Evolutionary conservation across 1,140 invertebrate species (phyloP).

Genomic region (Zaprionus nigranus): DNA sequence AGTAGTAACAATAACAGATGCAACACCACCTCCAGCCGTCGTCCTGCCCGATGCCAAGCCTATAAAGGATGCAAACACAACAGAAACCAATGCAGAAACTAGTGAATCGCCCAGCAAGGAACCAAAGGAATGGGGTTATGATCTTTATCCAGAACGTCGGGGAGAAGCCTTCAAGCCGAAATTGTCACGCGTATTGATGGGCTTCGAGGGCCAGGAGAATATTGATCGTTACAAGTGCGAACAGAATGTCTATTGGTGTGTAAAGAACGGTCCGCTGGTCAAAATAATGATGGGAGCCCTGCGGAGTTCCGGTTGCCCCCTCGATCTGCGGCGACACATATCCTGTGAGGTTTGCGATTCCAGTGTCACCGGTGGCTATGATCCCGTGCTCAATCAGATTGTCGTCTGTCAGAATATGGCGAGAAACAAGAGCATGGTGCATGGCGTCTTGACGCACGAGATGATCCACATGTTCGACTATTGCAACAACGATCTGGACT

Average conservation of each 20-base stretch:
- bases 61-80: conserved; percentile 25
- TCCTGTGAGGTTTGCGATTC: conserved; percentile 95
- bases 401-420: conserved; percentile 96
- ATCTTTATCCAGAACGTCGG: conserved; percentile 94
- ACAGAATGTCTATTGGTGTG: conserved; percentile 89
- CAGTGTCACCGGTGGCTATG: conserved; percentile 95
- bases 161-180: conserved; percentile 86
- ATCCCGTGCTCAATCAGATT: conserved; percentile 90
- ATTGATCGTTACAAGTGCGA: conserved; percentile 92
- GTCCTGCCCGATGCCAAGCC: conserved; percentile 13
- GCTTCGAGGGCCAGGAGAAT: conserved; percentile 87
- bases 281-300: conserved; percentile 94
- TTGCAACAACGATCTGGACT: conserved; percentile 94
- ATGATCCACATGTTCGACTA: conserved; percentile 99
- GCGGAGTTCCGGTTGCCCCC: conserved; percentile 91
- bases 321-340: conserved; percentile 94
- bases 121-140: conserved; percentile 88
- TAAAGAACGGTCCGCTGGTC: conserved; percentile 92
- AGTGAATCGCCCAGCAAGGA: conserved; percentile 12
- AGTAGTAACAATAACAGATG: conserved; percentile 1
- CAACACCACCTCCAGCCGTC: conserved; percentile 9
- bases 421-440: conserved; percentile 87
- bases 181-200: conserved; percentile 86
- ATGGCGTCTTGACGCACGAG: conserved; percentile 94
- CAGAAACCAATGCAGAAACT: not conserved